A percentile compares a stretch with the other conserved stretches of the same genome.
phyloP scores from a whole-genome alignment of 1,140 invertebrate species.

The Monochamus saltuarius region DNA sequence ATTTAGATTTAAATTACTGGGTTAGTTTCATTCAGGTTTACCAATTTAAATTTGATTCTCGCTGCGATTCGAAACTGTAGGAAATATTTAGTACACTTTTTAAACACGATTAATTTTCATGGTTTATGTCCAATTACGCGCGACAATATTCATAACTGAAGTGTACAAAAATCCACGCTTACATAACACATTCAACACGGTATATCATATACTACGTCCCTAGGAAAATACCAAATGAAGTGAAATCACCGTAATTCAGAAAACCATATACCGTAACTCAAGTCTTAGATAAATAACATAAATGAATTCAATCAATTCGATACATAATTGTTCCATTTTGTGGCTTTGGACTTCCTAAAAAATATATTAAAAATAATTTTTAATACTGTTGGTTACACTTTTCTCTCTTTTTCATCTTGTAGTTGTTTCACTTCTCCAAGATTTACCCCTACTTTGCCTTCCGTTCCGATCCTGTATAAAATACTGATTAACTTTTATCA shows the following conservation, averaged over 20 bases:
- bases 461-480: constrained; percentile 28
- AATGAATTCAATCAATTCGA: constrained; percentile 38
- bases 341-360: constrained; percentile 34
- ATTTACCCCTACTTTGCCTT: constrained; percentile 17
- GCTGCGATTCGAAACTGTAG: no score
- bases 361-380: constrained; percentile 30
- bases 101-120: no score
- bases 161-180: no score
- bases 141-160: no score
- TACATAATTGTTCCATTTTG: constrained; percentile 38
- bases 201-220: no score
- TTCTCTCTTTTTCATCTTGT: constrained; percentile 38
- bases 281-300: constrained; percentile 19
- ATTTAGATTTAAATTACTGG: no score
- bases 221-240: constrained; percentile 11
- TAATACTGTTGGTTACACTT: constrained; percentile 31
- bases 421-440: constrained; percentile 27
- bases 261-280: constrained; percentile 17
- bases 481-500: constrained; percentile 23
- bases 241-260: constrained; percentile 22
- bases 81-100: no score
- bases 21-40: no score
- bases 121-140: no score
- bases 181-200: no score
- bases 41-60: no score